Conservation (phyloP, 2,888 invertebrate species). For the Shargacucullia verbasci region DNA sequence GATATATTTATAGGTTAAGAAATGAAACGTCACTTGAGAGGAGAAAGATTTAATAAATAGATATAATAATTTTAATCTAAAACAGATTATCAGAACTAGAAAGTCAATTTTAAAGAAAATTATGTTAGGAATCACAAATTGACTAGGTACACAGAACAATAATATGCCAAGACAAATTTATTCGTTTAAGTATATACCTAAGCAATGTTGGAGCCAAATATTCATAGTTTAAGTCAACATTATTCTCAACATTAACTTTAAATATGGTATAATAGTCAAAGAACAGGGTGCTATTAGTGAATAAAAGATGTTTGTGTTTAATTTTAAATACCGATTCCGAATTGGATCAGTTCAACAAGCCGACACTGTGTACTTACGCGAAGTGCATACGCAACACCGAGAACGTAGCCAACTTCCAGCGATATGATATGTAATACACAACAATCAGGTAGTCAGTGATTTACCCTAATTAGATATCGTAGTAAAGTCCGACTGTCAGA, state of each 20-base stretch:
- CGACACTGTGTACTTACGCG: conserved; percentile 23
- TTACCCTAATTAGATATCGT: conserved; percentile 36
- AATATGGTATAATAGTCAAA: conserved; percentile 59
- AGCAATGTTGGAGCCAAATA: conserved; percentile 63
- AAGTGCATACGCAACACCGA: conserved; percentile 54
- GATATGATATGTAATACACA: conserved; percentile 72
- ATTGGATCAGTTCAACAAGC: conserved; percentile 34
- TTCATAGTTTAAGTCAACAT: conserved; percentile 43
- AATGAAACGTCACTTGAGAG: conserved; percentile 80
- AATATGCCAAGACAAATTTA: conserved; percentile 66
- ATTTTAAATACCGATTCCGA: conserved; percentile 49
- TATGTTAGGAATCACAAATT: conserved; percentile 76
- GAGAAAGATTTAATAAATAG: conserved; percentile 89
- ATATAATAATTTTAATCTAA: conserved; percentile 85
- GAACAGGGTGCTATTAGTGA: conserved; percentile 79
- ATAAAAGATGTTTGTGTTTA: conserved; percentile 58
- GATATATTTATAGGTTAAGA: conserved; percentile 25
- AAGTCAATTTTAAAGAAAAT: conserved; percentile 77
- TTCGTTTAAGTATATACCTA: conserved; percentile 50
- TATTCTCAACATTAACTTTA: conserved; percentile 31
- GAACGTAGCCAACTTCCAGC: conserved; percentile 49
- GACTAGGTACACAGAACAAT: conserved; percentile 77
- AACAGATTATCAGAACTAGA: conserved; percentile 83
- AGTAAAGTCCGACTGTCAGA: conserved; percentile 26
- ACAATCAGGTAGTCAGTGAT: conserved; percentile 47